Base-by-base conservation (phyloP, 2,113 vertebrate genomes). In the Antechinus stuartii region DNA sequence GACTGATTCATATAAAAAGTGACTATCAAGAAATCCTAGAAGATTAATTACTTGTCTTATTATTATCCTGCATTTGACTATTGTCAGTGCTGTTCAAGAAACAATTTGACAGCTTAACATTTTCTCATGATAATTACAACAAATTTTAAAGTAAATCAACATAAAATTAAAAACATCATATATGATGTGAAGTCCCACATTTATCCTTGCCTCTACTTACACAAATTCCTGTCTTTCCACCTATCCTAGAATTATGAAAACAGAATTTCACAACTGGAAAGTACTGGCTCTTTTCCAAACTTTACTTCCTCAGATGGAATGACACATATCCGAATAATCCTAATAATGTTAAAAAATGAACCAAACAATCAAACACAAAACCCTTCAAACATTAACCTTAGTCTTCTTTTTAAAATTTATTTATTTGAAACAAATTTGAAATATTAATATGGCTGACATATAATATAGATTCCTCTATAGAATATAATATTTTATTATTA, bases 51-150 rank as follows among this genome's bases (percentile, higher is more conserved):
- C 35, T 68, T 68, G 14, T 68, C 3, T 68, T 68, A 68, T 68
- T 35, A 35, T 61, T 35, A 68, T 68, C 27, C 11, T 11, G 30
- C 27, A 35, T 68, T 11, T 14, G 27, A 68, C 30, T 30, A 35
- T 68, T 68, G 11, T 68, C 57, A 68, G 30, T 35, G 27, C 57
- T 68, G 57, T 35, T 68, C 27, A 68, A 14, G 30, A 27, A 68
- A 35, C 27, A 68, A 3, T 93, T 95, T 42, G 54, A 8, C 35
- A 16, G 19, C 0, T 4, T 9, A 2, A 55, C 68, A 19, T 84
- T 94, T 90, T 92, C 49, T 94, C 89, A 57, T 25, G 26, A 52
- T 47, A 84, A 3, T 50, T 2, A 94, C 92, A 93, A 93, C 91
- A 93, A 49, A 92, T 91, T 92, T 0, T 3, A 55, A 23, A 90